A percentile compares a stretch with the other conserved stretches of the same genome.
Evolutionary conservation across 2,888 invertebrate genomes (phyloP).

Genomic region (Choristoneura rosaceana): DNA sequence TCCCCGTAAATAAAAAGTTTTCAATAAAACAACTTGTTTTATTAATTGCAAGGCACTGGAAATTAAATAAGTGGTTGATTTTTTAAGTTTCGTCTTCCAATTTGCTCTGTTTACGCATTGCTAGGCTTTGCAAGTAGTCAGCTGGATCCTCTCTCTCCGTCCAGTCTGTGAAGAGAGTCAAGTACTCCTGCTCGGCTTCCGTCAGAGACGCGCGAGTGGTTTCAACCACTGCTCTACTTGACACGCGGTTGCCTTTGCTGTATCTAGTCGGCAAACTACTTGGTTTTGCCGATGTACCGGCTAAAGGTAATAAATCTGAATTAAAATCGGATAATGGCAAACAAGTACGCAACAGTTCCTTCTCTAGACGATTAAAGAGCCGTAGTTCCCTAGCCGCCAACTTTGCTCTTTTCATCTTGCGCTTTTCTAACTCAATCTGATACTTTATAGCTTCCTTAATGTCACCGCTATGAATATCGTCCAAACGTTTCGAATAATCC

Average conservation of each 20-base stretch:
- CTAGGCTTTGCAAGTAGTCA: constrained; percentile 58
- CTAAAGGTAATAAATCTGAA: neutral
- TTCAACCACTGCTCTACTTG: neutral
- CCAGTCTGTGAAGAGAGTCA: constrained; percentile 76
- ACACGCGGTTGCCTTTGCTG: neutral
- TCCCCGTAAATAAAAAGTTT: constrained; percentile 81
- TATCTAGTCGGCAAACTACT: neutral
- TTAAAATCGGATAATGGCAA: constrained; percentile 16
- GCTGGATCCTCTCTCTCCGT: constrained; percentile 67
- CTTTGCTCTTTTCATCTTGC: constrained; percentile 80
- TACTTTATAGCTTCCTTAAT: constrained; percentile 82
- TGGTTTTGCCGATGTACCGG: neutral
- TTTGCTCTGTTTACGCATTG: constrained; percentile 35
- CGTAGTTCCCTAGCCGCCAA: constrained; percentile 85
- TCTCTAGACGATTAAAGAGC: constrained; percentile 77
- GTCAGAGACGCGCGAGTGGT: constrained; percentile 50
- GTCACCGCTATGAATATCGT: constrained; percentile 81
- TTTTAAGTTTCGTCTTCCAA: constrained; percentile 7
- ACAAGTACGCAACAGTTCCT: constrained; percentile 60
- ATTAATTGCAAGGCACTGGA: constrained; percentile 41
- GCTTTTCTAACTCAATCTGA: constrained; percentile 79
- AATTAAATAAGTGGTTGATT: neutral
- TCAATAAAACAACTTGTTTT: constrained; percentile 60
- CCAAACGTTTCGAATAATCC: constrained; percentile 80
- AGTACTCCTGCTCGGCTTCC: constrained; percentile 71